A percentile compares a stretch with the other conserved stretches of the same genome.
phyloP scores from a whole-genome alignment of 1,140 invertebrate genomes.

The Brachionus rotundiformis region DNA sequence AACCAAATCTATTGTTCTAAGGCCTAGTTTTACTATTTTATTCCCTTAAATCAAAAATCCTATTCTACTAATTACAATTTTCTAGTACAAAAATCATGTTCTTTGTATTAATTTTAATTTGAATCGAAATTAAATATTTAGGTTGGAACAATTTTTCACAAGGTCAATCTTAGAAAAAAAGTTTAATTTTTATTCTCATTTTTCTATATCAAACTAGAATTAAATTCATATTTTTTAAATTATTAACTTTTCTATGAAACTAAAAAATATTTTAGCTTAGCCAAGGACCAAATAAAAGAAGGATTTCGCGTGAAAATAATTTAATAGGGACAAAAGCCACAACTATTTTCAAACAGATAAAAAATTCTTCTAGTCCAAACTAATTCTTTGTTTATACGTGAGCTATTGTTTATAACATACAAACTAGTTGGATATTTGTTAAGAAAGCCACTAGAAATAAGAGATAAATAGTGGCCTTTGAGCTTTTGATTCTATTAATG shows the following conservation, averaged over 20 bases:
- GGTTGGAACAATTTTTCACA: background rate
- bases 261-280: too few species aligned
- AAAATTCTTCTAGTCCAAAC: background rate
- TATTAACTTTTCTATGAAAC: too few species aligned
- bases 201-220: too few species aligned
- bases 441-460: conserved; percentile 6
- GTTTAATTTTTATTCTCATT: too few species aligned
- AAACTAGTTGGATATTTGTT: background rate
- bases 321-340: background rate
- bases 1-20: background rate
- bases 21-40: background rate
- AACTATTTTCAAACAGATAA: conserved; percentile 15
- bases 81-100: background rate
- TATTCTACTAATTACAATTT: background rate
- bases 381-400: conserved; percentile 14
- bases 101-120: background rate
- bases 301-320: background rate
- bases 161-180: background rate
- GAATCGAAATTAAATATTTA: conserved; percentile 32
- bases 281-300: background rate
- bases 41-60: background rate
- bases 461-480: background rate
- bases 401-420: background rate
- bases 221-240: too few species aligned
- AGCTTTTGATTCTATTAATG: background rate